Evolutionary conservation across 2,797 vertebrate genomes (phyloP).

Genomic region (Galaxias olidus): DNA sequence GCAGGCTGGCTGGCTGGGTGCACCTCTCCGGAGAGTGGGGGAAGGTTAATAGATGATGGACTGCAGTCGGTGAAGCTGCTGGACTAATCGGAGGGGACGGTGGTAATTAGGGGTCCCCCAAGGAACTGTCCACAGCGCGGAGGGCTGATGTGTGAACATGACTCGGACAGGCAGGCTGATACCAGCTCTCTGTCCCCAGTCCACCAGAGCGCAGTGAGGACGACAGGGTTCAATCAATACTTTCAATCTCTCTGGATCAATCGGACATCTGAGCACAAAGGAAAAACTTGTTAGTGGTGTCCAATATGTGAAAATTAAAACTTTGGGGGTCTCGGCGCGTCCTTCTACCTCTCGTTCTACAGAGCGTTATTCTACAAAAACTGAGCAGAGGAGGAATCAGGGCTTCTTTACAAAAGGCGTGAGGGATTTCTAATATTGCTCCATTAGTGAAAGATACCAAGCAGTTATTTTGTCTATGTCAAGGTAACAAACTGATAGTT

Average conservation of each 20-base stretch:
- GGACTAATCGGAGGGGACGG: conserved; percentile 94
- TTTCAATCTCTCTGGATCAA: conserved; percentile 99
- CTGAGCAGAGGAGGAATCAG: conserved; percentile 22
- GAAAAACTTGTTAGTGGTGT: conserved; percentile 89
- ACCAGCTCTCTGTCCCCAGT: conserved; percentile 46
- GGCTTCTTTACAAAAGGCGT: conserved; percentile 9
- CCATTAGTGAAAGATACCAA: neutral
- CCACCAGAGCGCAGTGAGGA: conserved; percentile 81
- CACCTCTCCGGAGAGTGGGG: conserved; percentile 82
- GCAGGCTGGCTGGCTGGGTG: conserved; percentile 85
- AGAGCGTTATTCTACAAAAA: conserved; percentile 25
- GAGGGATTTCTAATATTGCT: conserved; percentile 24
- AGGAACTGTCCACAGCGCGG: conserved; percentile 86
- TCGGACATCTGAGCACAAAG: conserved; percentile 91
- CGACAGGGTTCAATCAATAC: conserved; percentile 97
- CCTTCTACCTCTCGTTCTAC: conserved; percentile 36
- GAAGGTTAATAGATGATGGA: conserved; percentile 42
- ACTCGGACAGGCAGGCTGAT: conserved; percentile 82
- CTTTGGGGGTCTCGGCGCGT: conserved; percentile 68
- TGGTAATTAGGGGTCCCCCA: conserved; percentile 94
- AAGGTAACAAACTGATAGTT: conserved; percentile 5
- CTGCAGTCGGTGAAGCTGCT: conserved; percentile 84
- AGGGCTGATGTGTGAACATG: conserved; percentile 91
- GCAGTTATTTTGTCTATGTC: neutral
- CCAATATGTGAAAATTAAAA: conserved; percentile 94